Conservation (phyloP, 2,797 vertebrate species). For the Esox masquinongy region DNA sequence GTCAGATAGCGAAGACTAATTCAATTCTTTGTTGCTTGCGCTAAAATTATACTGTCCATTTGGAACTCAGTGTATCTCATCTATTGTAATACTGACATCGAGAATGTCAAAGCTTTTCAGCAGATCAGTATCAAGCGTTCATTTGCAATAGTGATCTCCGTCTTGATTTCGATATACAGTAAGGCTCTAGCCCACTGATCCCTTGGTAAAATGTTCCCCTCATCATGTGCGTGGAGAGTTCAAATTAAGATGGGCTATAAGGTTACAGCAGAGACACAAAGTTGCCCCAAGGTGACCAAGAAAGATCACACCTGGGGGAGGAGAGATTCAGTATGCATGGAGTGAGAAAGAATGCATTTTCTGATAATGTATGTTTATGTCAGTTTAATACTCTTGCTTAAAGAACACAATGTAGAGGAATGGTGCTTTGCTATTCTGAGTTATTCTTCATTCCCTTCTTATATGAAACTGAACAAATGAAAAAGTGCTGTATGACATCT, state of each 20-base stretch:
- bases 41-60: neutral
- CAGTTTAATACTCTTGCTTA: too few species aligned
- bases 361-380: too few species aligned
- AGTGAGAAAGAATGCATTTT: too few species aligned
- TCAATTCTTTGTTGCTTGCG: neutral
- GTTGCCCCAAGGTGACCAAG: neutral
- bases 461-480: too few species aligned
- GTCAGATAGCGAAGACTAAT: too few species aligned
- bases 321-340: neutral
- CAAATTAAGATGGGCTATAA: constrained; percentile 39
- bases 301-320: neutral
- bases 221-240: neutral
- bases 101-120: neutral
- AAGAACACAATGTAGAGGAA: too few species aligned
- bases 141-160: constrained; percentile 5
- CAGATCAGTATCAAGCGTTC: constrained; percentile 3
- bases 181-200: neutral
- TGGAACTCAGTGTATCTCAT: neutral
- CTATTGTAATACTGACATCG: neutral
- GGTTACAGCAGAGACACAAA: constrained; percentile 41
- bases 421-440: too few species aligned
- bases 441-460: too few species aligned
- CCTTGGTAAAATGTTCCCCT: neutral
- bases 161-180: neutral
- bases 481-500: too few species aligned